These are phyloP conservation scores for Drosophila simulans DNA, from an alignment of 1,140 invertebrate species.

Conservation along the genomic window DNA sequence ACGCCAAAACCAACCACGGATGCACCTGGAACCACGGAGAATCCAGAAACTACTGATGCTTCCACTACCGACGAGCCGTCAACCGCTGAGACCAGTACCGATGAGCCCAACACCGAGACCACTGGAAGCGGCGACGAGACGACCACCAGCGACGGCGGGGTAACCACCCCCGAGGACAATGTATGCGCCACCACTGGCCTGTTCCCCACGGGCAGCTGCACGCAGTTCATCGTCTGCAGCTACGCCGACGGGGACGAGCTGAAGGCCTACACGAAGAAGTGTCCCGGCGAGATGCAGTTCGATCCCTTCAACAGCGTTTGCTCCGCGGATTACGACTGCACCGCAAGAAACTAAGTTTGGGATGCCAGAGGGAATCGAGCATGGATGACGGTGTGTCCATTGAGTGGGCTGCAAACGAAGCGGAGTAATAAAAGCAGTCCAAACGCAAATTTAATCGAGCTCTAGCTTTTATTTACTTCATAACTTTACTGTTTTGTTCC, in stretches of 20 bases:
- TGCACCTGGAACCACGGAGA: neutral
- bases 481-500: conserved; percentile 10
- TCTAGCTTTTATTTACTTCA: conserved; percentile 18
- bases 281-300: conserved; percentile 56
- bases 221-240: conserved; percentile 49
- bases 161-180: neutral
- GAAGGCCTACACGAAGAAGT: neutral
- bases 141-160: conserved; percentile 1
- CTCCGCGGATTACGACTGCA: conserved; percentile 10
- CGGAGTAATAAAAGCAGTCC: conserved; percentile 24
- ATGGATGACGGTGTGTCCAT: neutral
- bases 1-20: neutral
- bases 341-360: neutral
- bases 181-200: conserved; percentile 53
- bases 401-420: neutral
- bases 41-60: neutral
- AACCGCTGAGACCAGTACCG: conserved; percentile 2
- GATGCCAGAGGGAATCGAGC: neutral
- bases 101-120: neutral
- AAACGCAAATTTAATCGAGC: conserved; percentile 18
- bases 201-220: conserved; percentile 37
- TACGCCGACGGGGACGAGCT: neutral
- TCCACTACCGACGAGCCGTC: neutral
- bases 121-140: conserved; percentile 6
- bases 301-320: conserved; percentile 32